A percentile compares a stretch with the other conserved stretches of the same genome.
Conservation (phyloP, 2,113 vertebrate species). For the Gallinago undulata region DNA sequence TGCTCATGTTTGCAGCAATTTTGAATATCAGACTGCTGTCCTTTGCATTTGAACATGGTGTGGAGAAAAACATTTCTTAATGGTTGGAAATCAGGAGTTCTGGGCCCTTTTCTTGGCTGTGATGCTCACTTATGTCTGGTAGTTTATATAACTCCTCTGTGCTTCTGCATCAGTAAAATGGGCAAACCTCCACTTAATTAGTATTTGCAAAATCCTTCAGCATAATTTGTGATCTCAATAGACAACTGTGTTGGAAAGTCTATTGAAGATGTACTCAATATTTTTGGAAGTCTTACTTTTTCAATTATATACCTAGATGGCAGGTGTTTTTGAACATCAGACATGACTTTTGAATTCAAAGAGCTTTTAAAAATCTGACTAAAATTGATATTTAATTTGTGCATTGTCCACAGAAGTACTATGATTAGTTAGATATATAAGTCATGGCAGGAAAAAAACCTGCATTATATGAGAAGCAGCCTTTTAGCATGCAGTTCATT, state of each 20-base stretch:
- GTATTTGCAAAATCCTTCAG: background rate
- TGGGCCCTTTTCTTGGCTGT: background rate
- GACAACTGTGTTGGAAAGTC: background rate
- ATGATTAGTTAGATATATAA: background rate
- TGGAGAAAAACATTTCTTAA: background rate
- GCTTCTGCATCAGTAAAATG: background rate
- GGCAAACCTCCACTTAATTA: background rate
- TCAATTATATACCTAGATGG: background rate
- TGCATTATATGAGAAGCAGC: background rate
- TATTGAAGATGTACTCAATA: background rate
- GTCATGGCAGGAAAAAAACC: background rate
- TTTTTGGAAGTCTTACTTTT: background rate
- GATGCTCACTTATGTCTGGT: background rate
- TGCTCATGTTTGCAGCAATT: background rate
- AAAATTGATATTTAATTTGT: background rate
- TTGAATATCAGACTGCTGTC: background rate
- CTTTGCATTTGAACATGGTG: background rate
- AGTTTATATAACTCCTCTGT: background rate
- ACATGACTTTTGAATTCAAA: background rate
- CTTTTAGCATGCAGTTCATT: background rate
- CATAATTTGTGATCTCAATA: background rate
- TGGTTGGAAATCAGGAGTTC: background rate
- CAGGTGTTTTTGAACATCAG: background rate
- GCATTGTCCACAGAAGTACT: background rate
- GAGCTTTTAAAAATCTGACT: background rate